phyloP scores from a whole-genome alignment of 2,113 vertebrate species.

The human (Homo sapiens) region GRCh38 chr3:18283501-18284000 shows the following conservation, averaged over 20 bases:
- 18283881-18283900: constrained; percentile 55
- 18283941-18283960: not conserved
- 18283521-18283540: not conserved
- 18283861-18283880: constrained; percentile 62
- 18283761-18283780: not conserved
- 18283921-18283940: not conserved
- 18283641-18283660: not conserved
- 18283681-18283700: not conserved
- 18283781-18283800: not conserved
- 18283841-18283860: constrained; percentile 66
- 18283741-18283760: not conserved
- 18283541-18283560: not conserved
- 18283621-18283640: not conserved
- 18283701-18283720: not conserved
- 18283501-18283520: not conserved
- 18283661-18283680: not conserved
- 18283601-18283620: not conserved
- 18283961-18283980: not conserved
- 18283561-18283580: not conserved
- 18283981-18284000: not conserved
- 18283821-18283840: not conserved
- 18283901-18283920: constrained; percentile 16
- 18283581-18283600: not conserved
- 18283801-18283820: not conserved
- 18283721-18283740: not conserved